A percentile compares a stretch with the other conserved stretches of the same genome.
Conservation (phyloP, 2,113 vertebrate species). For the Sceloporus undulatus region DNA sequence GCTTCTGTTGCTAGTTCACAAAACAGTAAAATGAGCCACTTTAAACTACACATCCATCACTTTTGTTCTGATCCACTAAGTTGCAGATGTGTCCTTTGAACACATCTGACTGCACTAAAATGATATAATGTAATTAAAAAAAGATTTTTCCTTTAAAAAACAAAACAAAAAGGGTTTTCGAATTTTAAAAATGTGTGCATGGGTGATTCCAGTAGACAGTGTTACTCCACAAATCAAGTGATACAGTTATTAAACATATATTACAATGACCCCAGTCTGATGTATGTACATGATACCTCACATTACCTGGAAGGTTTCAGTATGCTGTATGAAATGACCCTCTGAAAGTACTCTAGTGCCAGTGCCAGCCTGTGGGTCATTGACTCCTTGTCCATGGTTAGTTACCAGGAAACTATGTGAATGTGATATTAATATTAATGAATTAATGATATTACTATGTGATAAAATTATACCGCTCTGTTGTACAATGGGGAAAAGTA, state of each 20-base stretch:
- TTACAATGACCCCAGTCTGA: constrained; percentile 76
- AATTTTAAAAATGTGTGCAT: constrained; percentile 78
- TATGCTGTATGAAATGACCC: background rate
- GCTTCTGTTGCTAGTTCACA: constrained; percentile 65
- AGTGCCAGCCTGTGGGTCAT: too few relatives aligned
- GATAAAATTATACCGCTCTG: too few relatives aligned
- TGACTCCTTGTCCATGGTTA: background rate
- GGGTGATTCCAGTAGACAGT: constrained; percentile 79
- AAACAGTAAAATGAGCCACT: constrained; percentile 64
- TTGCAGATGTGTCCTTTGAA: constrained; percentile 62
- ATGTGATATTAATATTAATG: too few relatives aligned
- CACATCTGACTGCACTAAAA: constrained; percentile 68
- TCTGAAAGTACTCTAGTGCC: background rate
- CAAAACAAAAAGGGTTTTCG: constrained; percentile 58
- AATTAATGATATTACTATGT: too few relatives aligned
- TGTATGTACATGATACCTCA: constrained; percentile 72
- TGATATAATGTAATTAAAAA: constrained; percentile 73
- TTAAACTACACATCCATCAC: constrained; percentile 67
- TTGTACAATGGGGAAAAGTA: too few relatives aligned
- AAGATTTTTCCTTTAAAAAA: constrained; percentile 46
- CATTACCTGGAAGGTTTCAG: constrained; percentile 60
- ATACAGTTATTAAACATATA: constrained; percentile 68
- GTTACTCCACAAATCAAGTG: constrained; percentile 74
- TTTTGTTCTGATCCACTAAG: constrained; percentile 73
- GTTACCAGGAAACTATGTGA: too few relatives aligned